Evolutionary conservation across 2,888 invertebrate species (phyloP).

Genomic region (Lycophotia porphyrea): DNA sequence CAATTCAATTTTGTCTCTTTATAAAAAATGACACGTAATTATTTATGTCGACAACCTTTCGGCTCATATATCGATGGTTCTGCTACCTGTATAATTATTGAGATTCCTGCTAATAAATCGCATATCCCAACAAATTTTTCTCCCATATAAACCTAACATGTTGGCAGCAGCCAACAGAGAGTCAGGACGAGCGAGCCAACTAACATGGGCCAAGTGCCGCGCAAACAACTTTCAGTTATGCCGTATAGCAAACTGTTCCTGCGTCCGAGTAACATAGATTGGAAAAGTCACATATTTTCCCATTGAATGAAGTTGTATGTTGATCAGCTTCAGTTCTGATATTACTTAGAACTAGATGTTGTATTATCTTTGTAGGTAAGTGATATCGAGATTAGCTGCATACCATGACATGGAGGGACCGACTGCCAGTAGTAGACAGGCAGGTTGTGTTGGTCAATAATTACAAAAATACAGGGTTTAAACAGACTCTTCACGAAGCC

Average conservation of each 20-base stretch:
- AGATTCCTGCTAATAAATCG: neutral
- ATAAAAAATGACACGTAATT: neutral
- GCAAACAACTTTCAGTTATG: slow-evolving; percentile 61
- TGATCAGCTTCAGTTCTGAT: slow-evolving; percentile 1
- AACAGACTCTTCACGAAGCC: too few species aligned
- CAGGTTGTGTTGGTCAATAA: too few species aligned
- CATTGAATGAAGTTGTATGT: neutral
- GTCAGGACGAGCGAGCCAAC: slow-evolving; percentile 41
- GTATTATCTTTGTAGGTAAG: neutral
- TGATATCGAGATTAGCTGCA: neutral
- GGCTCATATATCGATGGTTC: neutral
- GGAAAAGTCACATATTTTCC: slow-evolving; percentile 40
- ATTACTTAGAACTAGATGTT: neutral
- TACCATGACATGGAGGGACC: too few species aligned
- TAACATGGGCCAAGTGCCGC: slow-evolving; percentile 45
- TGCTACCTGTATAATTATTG: neutral
- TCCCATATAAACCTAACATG: slow-evolving; percentile 14
- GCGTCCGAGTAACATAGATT: slow-evolving; percentile 35
- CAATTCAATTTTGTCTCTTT: neutral
- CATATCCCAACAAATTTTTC: neutral
- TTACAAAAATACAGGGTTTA: too few species aligned
- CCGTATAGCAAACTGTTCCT: slow-evolving; percentile 41
- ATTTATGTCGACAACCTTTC: neutral
- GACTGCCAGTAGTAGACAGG: too few species aligned
- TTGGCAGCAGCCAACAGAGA: slow-evolving; percentile 28